These are phyloP conservation scores for Archocentrus centrarchus DNA, from an alignment of 2,113 vertebrate genomes.

Conservation along the genomic window DNA sequence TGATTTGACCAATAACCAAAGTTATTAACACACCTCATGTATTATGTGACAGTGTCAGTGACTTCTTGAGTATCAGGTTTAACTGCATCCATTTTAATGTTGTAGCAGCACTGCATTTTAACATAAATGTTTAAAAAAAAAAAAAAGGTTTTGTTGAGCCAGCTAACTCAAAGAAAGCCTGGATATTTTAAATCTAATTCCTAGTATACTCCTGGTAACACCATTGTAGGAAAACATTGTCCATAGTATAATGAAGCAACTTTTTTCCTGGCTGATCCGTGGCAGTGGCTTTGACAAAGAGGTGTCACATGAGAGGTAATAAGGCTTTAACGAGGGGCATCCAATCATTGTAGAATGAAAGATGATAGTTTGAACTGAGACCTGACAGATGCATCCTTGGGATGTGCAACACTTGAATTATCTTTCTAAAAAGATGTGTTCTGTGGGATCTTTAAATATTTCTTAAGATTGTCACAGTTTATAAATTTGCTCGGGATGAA, in stretches of 20 bases:
- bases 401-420: too few species aligned
- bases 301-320: background rate
- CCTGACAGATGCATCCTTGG: too few species aligned
- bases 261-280: background rate
- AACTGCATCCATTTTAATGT: too few species aligned
- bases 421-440: too few species aligned
- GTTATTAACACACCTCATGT: background rate
- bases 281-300: background rate
- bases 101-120: background rate
- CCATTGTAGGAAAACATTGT: background rate
- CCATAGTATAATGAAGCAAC: too few species aligned
- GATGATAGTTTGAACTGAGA: background rate
- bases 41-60: background rate
- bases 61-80: background rate
- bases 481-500: background rate
- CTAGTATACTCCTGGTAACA: rapidly evolving
- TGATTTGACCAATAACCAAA: background rate
- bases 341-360: background rate
- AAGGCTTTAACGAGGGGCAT: background rate
- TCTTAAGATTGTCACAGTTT: background rate
- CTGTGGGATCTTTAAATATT: background rate
- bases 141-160: background rate
- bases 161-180: background rate
- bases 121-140: too few species aligned
- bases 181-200: background rate